Base-by-base conservation (phyloP, 2,888 invertebrate species). In the Agrochola macilenta region DNA sequence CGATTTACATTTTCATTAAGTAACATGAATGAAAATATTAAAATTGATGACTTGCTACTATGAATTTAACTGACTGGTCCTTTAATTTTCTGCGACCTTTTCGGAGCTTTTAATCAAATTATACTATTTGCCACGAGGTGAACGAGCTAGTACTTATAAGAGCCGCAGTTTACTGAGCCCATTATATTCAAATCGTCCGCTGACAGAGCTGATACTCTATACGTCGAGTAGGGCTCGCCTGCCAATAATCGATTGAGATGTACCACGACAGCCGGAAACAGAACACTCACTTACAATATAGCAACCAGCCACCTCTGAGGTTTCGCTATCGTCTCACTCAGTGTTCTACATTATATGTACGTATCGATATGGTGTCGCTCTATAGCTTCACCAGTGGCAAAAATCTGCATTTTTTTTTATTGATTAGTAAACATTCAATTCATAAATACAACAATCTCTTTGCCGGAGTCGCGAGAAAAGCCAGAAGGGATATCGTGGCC, bases 11-110 rank as follows among this genome's bases (percentile, higher is more conserved):
- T 73, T 71, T 60, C 77, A 69, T 52, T 74, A 75, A 70, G 54
- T 30, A 76, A 74, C 54, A 69, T n/a, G 39, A 81, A 82, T 70
- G 61, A 68, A 73, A 80, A 63, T 78, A 83, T 69, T 58, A 43
- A 63, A 77, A 69, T 69, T 66, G 43, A 84, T 60, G 64, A 78
- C 30, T 74, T 52, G 49, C 30, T 57, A 43, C 39, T 46, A 61
- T 52, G 7, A 70, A 14, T n/a, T 39, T 23, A 23, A n/a, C 64
- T 39, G 14, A 39, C 2, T 39, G 23, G 35, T 35, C 35, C 35
- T 35, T 39, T 39, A 7, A 0, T 39, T 7, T 39, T 39, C 39
- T 39, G 9, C n/a, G 35, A 65, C 17, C 5, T n/a, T 11, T 65
- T 43, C 17, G 17, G n/a, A 26, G 17, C 5, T 65, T 17, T 76